Conservation (phyloP, 2,888 invertebrate genomes). For the Brachypterus glaber region DNA sequence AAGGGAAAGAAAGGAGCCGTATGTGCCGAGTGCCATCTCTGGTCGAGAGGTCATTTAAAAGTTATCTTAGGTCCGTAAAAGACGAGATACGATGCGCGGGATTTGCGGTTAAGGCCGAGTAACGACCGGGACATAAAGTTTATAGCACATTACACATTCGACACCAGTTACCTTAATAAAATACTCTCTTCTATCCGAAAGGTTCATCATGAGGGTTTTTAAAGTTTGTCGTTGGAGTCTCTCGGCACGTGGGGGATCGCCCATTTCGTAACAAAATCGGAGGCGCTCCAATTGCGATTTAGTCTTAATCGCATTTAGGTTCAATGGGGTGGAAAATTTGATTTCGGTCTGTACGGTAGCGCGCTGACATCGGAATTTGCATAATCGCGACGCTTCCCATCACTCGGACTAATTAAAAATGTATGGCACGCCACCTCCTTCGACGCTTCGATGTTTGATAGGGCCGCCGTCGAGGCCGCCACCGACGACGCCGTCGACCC, state of each 20-base stretch:
- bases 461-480: constrained; percentile 14
- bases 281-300: constrained; percentile 24
- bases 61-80: constrained; percentile 37
- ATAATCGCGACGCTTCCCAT: constrained; percentile 35
- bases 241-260: constrained; percentile 10
- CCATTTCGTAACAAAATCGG: constrained; percentile 12
- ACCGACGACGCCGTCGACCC: no score
- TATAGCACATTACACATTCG: constrained; percentile 42
- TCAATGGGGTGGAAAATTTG: constrained; percentile 40
- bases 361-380: constrained; percentile 36
- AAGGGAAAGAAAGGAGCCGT: no score
- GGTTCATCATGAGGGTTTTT: constrained; percentile 1
- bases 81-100: constrained; percentile 36
- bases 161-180: constrained; percentile 42
- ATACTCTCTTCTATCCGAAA: constrained; percentile 30
- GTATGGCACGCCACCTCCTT: constrained; percentile 35
- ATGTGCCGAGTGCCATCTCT: no score
- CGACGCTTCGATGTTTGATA: constrained; percentile 18
- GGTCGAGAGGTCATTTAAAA: constrained; percentile 38
- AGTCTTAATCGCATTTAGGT: constrained; percentile 37
- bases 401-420: constrained; percentile 38
- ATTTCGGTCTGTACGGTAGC: constrained; percentile 33
- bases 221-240: background rate
- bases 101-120: constrained; percentile 40
- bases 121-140: constrained; percentile 40